A percentile compares a stretch with the other conserved stretches of the same genome.
These are phyloP conservation scores for Ficedula albicollis DNA, from an alignment of 2,797 vertebrate species.

Conservation along the genomic window DNA sequence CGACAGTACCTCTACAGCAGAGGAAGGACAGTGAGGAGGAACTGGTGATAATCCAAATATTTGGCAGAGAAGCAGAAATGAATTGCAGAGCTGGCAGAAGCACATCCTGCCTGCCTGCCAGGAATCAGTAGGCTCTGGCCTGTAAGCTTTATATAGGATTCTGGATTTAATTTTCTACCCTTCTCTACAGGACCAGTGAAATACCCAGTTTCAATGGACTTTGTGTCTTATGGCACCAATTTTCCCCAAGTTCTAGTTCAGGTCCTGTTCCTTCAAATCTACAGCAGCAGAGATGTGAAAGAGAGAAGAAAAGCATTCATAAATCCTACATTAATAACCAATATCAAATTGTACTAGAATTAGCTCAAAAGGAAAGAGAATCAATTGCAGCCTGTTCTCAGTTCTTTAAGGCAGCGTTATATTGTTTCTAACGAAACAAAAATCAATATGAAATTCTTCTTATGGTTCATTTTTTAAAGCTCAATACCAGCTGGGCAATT, in stretches of 20 bases:
- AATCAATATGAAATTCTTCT: slow-evolving; percentile 89
- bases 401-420: slow-evolving; percentile 78
- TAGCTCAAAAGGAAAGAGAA: slow-evolving; percentile 77
- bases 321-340: slow-evolving; percentile 78
- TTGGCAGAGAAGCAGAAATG: background rate
- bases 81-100: background rate
- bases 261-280: background rate
- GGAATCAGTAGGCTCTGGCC: background rate
- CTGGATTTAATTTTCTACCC: background rate
- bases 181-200: background rate
- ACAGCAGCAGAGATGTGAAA: background rate
- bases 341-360: slow-evolving; percentile 76
- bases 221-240: background rate
- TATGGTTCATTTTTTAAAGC: slow-evolving; percentile 81
- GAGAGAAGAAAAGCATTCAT: slow-evolving; percentile 61
- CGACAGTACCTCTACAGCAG: background rate
- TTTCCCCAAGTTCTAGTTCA: background rate
- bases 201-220: background rate
- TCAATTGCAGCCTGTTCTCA: slow-evolving; percentile 81
- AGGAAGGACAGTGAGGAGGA: background rate
- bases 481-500: slow-evolving; percentile 87
- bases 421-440: slow-evolving; percentile 82
- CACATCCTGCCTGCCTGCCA: background rate
- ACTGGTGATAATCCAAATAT: background rate
- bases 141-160: background rate